Conservation (phyloP, 2,113 vertebrate species). For the Psettodes erumei region DNA sequence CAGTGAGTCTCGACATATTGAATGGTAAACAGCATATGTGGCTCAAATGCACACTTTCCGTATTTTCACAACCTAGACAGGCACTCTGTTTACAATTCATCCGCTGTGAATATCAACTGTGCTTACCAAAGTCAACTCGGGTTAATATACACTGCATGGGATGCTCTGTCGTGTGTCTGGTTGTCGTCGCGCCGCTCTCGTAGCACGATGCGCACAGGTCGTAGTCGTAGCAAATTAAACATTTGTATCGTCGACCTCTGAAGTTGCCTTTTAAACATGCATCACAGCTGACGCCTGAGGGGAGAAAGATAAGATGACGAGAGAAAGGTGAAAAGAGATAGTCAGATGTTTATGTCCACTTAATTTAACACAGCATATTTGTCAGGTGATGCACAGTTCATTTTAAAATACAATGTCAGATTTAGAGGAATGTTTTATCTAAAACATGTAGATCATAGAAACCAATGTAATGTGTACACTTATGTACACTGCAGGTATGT, state of each 20-base stretch:
- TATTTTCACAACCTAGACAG: background rate
- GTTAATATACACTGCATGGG: constrained; percentile 99
- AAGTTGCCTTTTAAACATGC: constrained; percentile 99
- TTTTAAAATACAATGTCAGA: background rate
- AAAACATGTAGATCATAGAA: background rate
- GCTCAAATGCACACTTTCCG: background rate
- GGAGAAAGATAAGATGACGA: constrained; percentile 35
- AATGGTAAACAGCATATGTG: background rate
- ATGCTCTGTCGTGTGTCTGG: constrained; percentile 98
- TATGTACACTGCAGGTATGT: no score
- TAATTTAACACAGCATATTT: background rate
- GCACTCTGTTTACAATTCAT: background rate
- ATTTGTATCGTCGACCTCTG: constrained; percentile 97
- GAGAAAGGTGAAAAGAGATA: background rate
- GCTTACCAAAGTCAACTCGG: constrained; percentile 98
- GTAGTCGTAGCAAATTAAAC: constrained; percentile 99
- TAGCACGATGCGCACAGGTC: constrained; percentile 98
- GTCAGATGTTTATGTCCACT: background rate
- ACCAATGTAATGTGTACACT: no score
- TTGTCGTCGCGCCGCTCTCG: constrained; percentile 97
- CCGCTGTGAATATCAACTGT: background rate
- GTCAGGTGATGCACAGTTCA: background rate
- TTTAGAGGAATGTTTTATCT: background rate
- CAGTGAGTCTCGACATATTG: background rate
- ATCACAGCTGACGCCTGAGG: constrained; percentile 98